Conservation (phyloP, 2,888 invertebrate species). For the Girardia tigrina region DNA sequence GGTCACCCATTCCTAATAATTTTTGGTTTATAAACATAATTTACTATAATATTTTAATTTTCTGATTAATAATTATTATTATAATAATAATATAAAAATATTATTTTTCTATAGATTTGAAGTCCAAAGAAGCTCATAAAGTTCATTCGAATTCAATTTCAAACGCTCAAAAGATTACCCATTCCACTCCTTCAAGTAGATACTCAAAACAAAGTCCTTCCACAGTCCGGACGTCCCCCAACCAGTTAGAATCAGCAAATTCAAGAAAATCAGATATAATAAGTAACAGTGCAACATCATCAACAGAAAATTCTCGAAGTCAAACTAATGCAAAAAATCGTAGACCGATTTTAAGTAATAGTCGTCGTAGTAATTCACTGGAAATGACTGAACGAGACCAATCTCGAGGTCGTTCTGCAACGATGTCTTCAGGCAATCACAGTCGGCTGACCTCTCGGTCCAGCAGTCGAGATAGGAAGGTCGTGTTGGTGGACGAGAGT, state of each 20-base stretch:
- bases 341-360: conserved; percentile 20
- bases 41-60: no score
- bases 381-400: conserved; percentile 12
- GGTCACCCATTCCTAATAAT: no score
- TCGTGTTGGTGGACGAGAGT: conserved; percentile 10
- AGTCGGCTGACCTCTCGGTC: conserved; percentile 23
- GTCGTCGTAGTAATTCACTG: background rate
- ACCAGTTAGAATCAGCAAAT: background rate
- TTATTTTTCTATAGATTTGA: no score
- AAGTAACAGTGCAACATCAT: background rate
- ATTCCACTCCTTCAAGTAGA: background rate
- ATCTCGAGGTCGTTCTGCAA: background rate
- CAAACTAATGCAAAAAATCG: background rate
- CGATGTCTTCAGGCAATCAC: conserved; percentile 20
- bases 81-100: no score
- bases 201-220: conserved; percentile 18
- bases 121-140: background rate
- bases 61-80: no score
- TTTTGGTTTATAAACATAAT: no score
- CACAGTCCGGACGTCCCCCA: conserved; percentile 15
- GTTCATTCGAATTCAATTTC: background rate
- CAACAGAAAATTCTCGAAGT: conserved; percentile 11
- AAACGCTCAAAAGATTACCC: conserved; percentile 11
- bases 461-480: conserved; percentile 1
- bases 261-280: background rate